Base-by-base conservation (phyloP, 64 coral and sea anemone genomes). In the Montipora efflorescens region DNA sequence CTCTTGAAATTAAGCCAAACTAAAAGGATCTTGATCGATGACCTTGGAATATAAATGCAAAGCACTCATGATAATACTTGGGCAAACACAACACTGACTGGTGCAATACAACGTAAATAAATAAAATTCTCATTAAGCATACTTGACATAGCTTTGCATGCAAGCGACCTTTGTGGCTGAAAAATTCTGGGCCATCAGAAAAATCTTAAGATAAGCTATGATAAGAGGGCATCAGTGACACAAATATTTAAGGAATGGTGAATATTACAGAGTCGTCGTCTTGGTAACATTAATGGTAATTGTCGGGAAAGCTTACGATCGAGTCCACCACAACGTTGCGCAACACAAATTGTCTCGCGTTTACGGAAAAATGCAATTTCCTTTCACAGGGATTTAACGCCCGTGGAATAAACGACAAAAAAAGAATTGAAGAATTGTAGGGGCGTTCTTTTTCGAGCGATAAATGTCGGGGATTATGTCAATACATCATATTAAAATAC, bases 51-150 rank as follows among this genome's bases (percentile, higher is more conserved):
- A 49, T 14, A 50, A 86, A 70, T 23, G 49, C 5, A 78, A 12
- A 19, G 76, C 3, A 36, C 74, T 78, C 49, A 46, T 1, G 46
- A 14, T 78, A 16, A 84, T n/a, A 68, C 53, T 84, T 68, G 3
- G 61, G 18, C 64, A 70, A 72, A 86, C 82, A 86, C 47, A 71
- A 50, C 64, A 71, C 44, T 71, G 82, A 50, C 7, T 72, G 43
- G 22, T n/a, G 18, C 19, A 10, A 15, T 73, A 45, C 68, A 5
- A 71, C 18, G 12, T 71, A 44, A 19, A n/a, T 66, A 67, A 70
- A 86, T 22, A 12, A 51, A 71, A 86, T n/a, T 23, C 47, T 86
- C 46, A 72, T 51, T 72, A 71, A 72, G 2, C 43, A 16, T 46
- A 9, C 71, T 86, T 71, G 68, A 86, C 82, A 82, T 28, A 66